phyloP scores from a whole-genome alignment of 2,797 vertebrate genomes.

The Pseudomugil tenellus region DNA sequence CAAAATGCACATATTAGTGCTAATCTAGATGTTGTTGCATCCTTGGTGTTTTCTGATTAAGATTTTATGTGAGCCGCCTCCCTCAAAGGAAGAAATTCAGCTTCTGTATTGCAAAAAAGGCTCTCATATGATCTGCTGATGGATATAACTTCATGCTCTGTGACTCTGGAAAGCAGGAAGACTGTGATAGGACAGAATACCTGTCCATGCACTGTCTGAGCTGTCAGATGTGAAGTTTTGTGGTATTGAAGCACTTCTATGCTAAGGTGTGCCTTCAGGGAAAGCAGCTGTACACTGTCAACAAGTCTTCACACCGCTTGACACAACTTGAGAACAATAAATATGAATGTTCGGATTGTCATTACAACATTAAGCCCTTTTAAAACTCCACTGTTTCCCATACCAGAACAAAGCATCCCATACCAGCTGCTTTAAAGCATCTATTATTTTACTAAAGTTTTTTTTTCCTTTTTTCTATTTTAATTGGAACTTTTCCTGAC shows the following conservation, averaged over 20 bases:
- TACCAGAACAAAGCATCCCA: slow-evolving; percentile 6
- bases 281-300: slow-evolving; percentile 52
- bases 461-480: not conserved
- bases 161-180: slow-evolving; percentile 10
- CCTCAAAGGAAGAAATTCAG: slow-evolving; percentile 25
- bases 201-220: slow-evolving; percentile 19
- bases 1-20: slow-evolving; percentile 35
- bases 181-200: slow-evolving; percentile 25
- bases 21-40: slow-evolving; percentile 46
- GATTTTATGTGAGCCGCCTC: slow-evolving; percentile 19
- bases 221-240: slow-evolving; percentile 41
- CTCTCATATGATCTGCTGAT: slow-evolving; percentile 5
- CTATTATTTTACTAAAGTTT: not conserved
- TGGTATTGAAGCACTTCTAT: slow-evolving; percentile 41
- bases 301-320: slow-evolving; percentile 46
- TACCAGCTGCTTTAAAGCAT: slow-evolving; percentile 2
- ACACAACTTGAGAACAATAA: slow-evolving; percentile 33
- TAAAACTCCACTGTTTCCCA: slow-evolving; percentile 7
- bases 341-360: slow-evolving; percentile 33
- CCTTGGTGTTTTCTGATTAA: slow-evolving; percentile 39
- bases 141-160: slow-evolving; percentile 22
- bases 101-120: slow-evolving; percentile 19
- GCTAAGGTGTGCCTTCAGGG: slow-evolving; percentile 53
- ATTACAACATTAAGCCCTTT: slow-evolving; percentile 7
- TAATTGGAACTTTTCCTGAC: not conserved